Conservation (phyloP, 2,113 vertebrate genomes). For the Bostrychus sinensis region DNA sequence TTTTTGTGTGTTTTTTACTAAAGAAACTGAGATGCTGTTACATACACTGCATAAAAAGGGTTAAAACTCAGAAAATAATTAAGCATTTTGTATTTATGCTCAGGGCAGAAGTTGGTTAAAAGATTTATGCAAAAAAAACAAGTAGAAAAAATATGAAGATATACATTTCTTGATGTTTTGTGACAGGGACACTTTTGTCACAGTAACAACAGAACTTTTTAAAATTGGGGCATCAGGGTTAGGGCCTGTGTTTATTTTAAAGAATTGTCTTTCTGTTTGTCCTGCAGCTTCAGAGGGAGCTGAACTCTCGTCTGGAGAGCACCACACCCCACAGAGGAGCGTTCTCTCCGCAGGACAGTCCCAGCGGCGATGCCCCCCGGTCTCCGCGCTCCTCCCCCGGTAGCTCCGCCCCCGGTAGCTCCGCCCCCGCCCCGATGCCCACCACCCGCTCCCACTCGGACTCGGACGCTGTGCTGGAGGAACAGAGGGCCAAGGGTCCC, state of each 20-base stretch:
- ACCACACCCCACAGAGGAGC: slow-evolving; percentile 43
- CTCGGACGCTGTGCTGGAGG: slow-evolving; percentile 82
- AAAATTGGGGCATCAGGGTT: too few species aligned
- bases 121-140: too few species aligned
- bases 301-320: slow-evolving; percentile 74
- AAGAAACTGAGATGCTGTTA: too few species aligned
- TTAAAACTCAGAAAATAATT: too few species aligned
- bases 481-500: slow-evolving; percentile 82
- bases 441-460: slow-evolving; percentile 81
- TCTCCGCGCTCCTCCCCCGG: slow-evolving; percentile 68
- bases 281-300: slow-evolving; percentile 86
- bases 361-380: slow-evolving; percentile 57
- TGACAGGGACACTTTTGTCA: too few species aligned
- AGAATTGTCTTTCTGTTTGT: neutral
- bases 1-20: too few species aligned
- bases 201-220: too few species aligned
- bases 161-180: too few species aligned
- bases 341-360: slow-evolving; percentile 78
- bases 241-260: neutral
- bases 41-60: too few species aligned
- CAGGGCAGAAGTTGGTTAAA: too few species aligned
- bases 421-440: slow-evolving; percentile 40
- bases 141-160: too few species aligned
- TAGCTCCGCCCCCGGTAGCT: slow-evolving; percentile 48
- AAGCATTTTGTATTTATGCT: too few species aligned